Evolutionary conservation across 2,797 vertebrate species (phyloP), one percentile per base, ranked within the genome.

Genomic region (Crenichthys baileyi): DNA sequence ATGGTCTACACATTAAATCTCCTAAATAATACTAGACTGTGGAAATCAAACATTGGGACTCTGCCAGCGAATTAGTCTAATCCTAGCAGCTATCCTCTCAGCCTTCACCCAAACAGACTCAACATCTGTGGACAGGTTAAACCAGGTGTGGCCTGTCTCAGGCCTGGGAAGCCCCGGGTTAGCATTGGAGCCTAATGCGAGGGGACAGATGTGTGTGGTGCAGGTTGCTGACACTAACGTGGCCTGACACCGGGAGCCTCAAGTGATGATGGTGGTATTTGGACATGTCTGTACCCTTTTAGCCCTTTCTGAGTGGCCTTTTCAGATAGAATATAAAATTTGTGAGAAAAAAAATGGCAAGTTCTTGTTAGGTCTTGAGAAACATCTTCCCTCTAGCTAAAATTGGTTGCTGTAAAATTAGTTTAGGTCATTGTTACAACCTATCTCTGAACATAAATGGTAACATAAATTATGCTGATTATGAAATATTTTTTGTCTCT

Each of bases 111-210:
- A 86, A 87, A 89, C 78, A 88, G 72, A 90, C 70, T 81, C 76
- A 83, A 92, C 83, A 79, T 91, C 86, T 93, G 81, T 91, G 89
- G 88, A 90, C 87, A 90, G 91, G 91, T 93, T 92, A 88, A 90
- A 88, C 86, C 89, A 92, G 89, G 90, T 93, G 89, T 87, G 83
- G 84, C 73, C 83, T 82, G 81, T 89, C 73, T 83, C 68, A 72
- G 77, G 78, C 78, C 76, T 71, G 22, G 65, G 75, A 81, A 91
- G 87, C 88, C 84, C 5, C 53, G 46, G 89, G 90, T 86, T 89
- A 80, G 75, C 90, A 83, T 76, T 83, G 61, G 85, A 90, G 74
- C 36, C 51, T 94, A 93, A 94, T 94, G 89, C 73, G 75, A 82
- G 44, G 74, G 86, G 92, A 93, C 91, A 91, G 87, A 89, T 89